These are phyloP conservation scores for Autographa pulchrina DNA, from an alignment of 2,888 invertebrate genomes.

Conservation along the genomic window DNA sequence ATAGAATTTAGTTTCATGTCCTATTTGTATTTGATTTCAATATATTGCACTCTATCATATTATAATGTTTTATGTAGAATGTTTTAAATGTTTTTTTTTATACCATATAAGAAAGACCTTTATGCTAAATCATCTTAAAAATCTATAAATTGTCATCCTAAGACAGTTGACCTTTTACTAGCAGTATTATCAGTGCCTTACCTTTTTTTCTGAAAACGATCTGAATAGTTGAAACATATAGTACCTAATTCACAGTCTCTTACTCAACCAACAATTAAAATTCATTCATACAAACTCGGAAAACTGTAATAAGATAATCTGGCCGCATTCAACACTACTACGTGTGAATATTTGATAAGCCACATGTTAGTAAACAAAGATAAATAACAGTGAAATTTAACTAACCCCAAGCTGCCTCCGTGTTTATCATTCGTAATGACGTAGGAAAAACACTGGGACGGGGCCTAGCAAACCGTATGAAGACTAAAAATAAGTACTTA, in stretches of 20 bases:
- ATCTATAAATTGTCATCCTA: too few species aligned
- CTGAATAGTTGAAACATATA: background rate
- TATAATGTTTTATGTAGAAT: background rate
- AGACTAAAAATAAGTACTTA: constrained; percentile 74
- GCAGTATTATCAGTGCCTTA: too few species aligned
- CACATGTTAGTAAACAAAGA: constrained; percentile 48
- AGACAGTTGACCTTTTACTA: too few species aligned
- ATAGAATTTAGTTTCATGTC: background rate
- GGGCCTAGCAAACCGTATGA: constrained; percentile 66
- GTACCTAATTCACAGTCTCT: background rate
- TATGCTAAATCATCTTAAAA: too few species aligned
- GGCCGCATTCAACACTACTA: constrained; percentile 19
- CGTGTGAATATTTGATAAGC: constrained; percentile 36
- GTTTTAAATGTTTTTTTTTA: too few species aligned
- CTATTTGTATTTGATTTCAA: background rate
- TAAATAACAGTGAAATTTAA: constrained; percentile 67
- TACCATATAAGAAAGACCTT: too few species aligned
- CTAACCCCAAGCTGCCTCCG: constrained; percentile 57
- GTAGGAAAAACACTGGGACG: constrained; percentile 70
- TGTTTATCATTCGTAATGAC: constrained; percentile 66
- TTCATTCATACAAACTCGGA: constrained; percentile 14
- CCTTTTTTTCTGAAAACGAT: too few species aligned
- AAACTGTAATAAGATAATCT: constrained; percentile 18
- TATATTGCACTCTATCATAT: background rate
- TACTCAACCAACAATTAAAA: background rate